Evolutionary conservation across 2,797 vertebrate species (phyloP), one percentile per base, ranked within the genome.

Genomic region (Hoplostethus mediterraneus): DNA sequence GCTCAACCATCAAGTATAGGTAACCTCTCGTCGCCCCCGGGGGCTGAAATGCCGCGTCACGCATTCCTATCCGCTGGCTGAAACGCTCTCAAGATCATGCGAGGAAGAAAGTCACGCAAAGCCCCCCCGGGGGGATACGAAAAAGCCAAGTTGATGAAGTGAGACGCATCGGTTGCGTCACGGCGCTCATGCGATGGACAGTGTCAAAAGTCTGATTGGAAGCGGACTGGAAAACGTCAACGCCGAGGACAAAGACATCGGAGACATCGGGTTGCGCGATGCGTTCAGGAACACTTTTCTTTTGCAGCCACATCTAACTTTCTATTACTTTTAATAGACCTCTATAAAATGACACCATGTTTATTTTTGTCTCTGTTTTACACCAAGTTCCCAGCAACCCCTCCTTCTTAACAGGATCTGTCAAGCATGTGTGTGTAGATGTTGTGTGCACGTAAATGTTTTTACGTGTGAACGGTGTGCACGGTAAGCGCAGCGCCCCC

Each of bases 1-100:
- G 48, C 30, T 75, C 28, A 75, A 59, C 70, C 52, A 66, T 76
- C 54, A 74, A 45, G 63, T 62, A 54, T 38, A 21, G 56, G 28
- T 64, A 16, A 58, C 51, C 66, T 62, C 57, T 47, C 51, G 40
- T 6, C 14, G 38, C 28, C 40, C 40, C 30, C 1, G 0, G 44
- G 58, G 69, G 16, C 70, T 67, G 30, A 81, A 71, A 73, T 68
- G 72, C 66, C 33, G 8, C 7, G 62, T 78, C 86, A 75, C 28
- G 80, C 87, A 89, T 90, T 90, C 86, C 77, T 58, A 36, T 52
- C 73, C 62, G 74, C 73, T 71, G 86, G 62, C 1, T 63, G 72
- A 78, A 80, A 63, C 79, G 75, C 64, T 76, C 71, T 72, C 59
- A 38, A 8, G 40, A 62, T 59, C 5, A 28, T 3, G 4, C 65